phyloP scores from a whole-genome alignment of 64 coral and sea anemone genomes.

The Anthopleura sola region DNA sequence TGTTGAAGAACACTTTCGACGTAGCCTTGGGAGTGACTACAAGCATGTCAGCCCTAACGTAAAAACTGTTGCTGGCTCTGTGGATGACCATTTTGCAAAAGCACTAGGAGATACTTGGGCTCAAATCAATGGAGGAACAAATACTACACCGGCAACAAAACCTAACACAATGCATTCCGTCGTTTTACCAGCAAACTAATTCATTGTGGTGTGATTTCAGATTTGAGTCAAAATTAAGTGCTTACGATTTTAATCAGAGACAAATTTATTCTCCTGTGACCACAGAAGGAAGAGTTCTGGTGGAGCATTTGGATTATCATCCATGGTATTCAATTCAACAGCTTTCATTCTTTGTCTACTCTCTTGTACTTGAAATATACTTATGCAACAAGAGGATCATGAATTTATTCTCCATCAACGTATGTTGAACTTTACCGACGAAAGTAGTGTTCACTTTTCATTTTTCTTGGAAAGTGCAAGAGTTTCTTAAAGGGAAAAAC shows the following conservation, averaged over 20 bases:
- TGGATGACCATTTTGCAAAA: constrained; percentile 96
- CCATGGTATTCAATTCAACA: background rate
- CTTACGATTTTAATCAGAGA: background rate
- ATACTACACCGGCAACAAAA: background rate
- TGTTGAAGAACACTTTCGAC: constrained; percentile 94
- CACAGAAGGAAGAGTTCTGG: background rate
- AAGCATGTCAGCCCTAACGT: constrained; percentile 75
- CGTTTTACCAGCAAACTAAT: constrained; percentile 4
- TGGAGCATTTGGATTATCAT: background rate
- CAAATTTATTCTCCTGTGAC: background rate
- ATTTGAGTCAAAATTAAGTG: background rate
- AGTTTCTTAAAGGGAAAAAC: background rate
- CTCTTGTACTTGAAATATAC: background rate
- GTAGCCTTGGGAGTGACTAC: constrained; percentile 82
- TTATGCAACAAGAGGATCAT: no score
- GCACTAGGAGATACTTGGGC: constrained; percentile 83
- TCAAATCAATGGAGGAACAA: constrained; percentile 39
- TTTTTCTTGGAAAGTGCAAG: no score
- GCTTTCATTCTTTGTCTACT: background rate
- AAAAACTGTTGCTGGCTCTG: constrained; percentile 78
- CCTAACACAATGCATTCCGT: background rate
- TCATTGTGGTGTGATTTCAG: background rate
- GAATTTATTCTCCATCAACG: no score
- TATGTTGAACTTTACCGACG: background rate
- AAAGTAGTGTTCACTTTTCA: no score